Conservation (phyloP, 2,888 invertebrate species). For the Himalopsyche kuldschensis region DNA sequence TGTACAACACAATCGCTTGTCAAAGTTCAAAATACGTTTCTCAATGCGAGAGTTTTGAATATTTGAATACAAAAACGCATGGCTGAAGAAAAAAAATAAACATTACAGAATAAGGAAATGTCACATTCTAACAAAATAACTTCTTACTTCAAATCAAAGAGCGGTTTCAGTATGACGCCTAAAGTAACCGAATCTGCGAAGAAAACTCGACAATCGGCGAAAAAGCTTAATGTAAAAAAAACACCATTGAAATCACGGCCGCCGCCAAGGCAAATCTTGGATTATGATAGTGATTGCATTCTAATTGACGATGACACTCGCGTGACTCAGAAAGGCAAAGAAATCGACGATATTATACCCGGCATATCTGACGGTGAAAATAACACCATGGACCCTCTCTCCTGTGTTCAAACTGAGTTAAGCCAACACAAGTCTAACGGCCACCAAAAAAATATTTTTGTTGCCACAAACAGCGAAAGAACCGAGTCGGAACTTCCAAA, state of each 20-base stretch:
- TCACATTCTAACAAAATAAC: slow-evolving; percentile 20
- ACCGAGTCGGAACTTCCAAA: not conserved
- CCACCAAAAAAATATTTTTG: not conserved
- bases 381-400: not conserved
- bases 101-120: not conserved
- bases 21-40: too few species aligned
- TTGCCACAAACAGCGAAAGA: not conserved
- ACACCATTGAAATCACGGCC: not conserved
- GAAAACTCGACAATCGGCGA: not conserved
- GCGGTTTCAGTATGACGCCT: not conserved
- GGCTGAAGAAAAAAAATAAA: too few species aligned
- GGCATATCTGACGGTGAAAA: not conserved
- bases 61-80: too few species aligned
- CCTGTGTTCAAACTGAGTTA: not conserved
- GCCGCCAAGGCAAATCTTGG: not conserved
- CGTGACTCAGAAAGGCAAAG: not conserved
- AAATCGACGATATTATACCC: not conserved
- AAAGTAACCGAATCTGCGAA: not conserved
- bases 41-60: too few species aligned
- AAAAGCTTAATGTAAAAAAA: not conserved
- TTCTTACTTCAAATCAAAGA: slow-evolving; percentile 7
- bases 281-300: slow-evolving; percentile 17
- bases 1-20: too few species aligned
- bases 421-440: not conserved
- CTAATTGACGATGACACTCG: slow-evolving; percentile 1